A percentile compares a stretch with the other conserved stretches of the same genome.
Evolutionary conservation across 2,113 vertebrate genomes (phyloP).

Genomic region (Burhinus oedicnemus): DNA sequence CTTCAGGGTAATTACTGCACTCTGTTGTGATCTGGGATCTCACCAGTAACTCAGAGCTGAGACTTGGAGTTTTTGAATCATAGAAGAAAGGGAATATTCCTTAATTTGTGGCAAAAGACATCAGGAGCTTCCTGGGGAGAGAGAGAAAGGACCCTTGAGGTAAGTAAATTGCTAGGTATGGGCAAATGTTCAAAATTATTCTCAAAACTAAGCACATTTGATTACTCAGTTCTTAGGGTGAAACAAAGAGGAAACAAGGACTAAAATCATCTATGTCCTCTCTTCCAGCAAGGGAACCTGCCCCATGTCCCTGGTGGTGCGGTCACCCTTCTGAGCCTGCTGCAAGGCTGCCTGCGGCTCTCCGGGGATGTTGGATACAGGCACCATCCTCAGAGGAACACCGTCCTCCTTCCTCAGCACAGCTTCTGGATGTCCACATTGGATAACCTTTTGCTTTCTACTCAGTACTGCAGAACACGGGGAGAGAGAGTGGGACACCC

Average conservation of each 20-base stretch:
- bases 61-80: neutral
- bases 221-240: neutral
- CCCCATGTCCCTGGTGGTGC: neutral
- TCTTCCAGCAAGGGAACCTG: neutral
- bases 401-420: neutral
- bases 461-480: neutral
- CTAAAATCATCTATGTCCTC: neutral
- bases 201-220: neutral
- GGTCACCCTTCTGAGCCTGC: neutral
- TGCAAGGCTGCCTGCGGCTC: neutral
- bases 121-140: neutral
- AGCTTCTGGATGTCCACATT: accelerated
- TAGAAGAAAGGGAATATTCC: neutral
- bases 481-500: neutral
- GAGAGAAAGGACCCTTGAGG: neutral
- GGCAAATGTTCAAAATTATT: neutral
- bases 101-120: neutral
- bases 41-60: neutral
- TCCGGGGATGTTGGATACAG: neutral
- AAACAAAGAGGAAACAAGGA: neutral
- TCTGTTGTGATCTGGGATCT: neutral
- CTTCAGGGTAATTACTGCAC: neutral
- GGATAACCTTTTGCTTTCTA: neutral
- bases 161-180: neutral
- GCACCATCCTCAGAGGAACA: neutral